Evolutionary conservation across 2,113 vertebrate species (phyloP).

Genomic region (Hydropotes inermis): DNA sequence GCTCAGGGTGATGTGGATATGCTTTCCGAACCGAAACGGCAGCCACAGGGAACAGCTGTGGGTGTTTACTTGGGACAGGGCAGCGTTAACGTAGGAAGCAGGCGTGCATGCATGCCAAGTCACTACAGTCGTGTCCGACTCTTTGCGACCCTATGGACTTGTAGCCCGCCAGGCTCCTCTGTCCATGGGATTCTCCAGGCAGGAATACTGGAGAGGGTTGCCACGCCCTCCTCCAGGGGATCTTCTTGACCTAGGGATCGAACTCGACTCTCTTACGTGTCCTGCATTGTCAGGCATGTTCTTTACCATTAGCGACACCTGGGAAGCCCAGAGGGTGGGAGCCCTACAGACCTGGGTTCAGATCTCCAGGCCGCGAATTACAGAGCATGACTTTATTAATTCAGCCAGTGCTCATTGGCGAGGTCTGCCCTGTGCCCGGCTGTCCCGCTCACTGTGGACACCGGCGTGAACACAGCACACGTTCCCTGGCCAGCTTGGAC

Average conservation of each 20-base stretch:
- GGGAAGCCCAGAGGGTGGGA: neutral
- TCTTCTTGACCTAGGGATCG: neutral
- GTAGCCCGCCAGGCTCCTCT: neutral
- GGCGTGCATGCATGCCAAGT: neutral
- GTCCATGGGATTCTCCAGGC: neutral
- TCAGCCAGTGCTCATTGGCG: neutral
- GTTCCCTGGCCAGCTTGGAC: fast-evolving
- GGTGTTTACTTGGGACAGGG: neutral
- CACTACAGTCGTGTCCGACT: neutral
- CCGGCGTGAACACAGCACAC: neutral
- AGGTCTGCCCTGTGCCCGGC: neutral
- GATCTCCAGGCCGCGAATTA: neutral
- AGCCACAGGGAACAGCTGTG: neutral
- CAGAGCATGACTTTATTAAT: neutral
- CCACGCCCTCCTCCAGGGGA: neutral
- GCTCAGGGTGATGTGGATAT: neutral
- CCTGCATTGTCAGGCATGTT: neutral
- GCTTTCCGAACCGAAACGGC: neutral
- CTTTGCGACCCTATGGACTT: neutral
- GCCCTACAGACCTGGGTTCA: neutral
- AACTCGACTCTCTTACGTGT: neutral
- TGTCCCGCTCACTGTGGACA: neutral
- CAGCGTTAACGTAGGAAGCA: neutral
- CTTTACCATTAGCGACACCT: neutral
- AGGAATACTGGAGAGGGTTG: neutral